Base-by-base conservation (phyloP, 2,797 vertebrate species). In the Periophthalmus magnuspinnatus region DNA sequence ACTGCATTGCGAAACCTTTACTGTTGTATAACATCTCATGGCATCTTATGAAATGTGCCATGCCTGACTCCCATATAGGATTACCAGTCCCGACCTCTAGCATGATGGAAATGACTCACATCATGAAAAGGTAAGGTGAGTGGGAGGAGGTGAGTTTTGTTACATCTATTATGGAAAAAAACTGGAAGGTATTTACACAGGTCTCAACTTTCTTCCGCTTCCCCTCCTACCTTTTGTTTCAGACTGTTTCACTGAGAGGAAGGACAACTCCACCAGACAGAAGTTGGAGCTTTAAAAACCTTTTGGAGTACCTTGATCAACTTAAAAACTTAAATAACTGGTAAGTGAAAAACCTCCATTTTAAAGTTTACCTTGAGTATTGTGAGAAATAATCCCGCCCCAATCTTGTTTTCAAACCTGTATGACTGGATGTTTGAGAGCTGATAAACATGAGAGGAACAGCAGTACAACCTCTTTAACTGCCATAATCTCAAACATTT, bases 121-220 rank as follows among this genome's bases (percentile, higher is more conserved):
- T 34, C 58, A 65, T 67, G 79, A 32, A 41, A 58, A 68, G 38
- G 61, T 76, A 62, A 75, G 62, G 48, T 19, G 21, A 11, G 65
- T 72, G 78, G 82, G 76, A 78, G 82, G 76, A 76, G 80, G 38
- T 41, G 63, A 61, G 67, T 9, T 68, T 62, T 60, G 5, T 68
- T 21, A 17, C 63, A 7, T 17, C 41, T 52, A 65, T 11, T 13
- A n/a, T 62, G 52, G 24, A 72, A 36, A 72, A 69, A 58, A 68
- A 47, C 7, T 65, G 77, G 59, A 74, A 86, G 81, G 79, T 83
- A 84, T 75, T 87, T 70, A 6, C 55, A 75, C 64, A 71, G 75
- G 71, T 84, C 47, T 84, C 73, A 0, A 22, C 52, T 85, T 85
- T 87, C 81, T 81, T 81, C 83, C 82, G 64, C 81, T 81, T 76